Percentiles rank a stretch among this genome's conserved stretches.
These are phyloP conservation scores for Kradibia gibbosae DNA, from an alignment of 1,140 invertebrate species.

Conservation along the genomic window DNA sequence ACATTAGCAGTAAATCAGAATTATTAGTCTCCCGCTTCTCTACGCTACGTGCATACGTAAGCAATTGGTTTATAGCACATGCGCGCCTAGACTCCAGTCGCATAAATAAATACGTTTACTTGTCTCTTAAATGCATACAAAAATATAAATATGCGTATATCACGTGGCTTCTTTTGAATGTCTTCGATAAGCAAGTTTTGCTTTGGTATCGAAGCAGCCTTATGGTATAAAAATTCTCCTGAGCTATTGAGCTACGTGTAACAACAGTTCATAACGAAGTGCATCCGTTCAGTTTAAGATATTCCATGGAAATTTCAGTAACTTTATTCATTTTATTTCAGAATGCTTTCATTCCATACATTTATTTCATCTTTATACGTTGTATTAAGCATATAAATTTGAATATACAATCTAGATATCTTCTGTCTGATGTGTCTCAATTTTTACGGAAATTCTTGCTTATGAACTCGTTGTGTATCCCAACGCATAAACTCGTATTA, in stretches of 20 bases:
- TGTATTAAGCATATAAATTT: too few species aligned
- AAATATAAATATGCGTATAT: not conserved
- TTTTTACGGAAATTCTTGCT: too few species aligned
- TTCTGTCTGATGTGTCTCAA: too few species aligned
- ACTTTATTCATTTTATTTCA: too few species aligned
- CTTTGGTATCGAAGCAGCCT: not conserved
- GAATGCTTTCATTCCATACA: too few species aligned
- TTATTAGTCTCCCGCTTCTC: slow-evolving; percentile 54
- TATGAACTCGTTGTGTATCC: too few species aligned
- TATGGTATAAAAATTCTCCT: too few species aligned
- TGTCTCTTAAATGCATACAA: not conserved
- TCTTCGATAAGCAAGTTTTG: not conserved
- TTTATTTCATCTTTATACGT: too few species aligned
- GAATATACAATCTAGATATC: too few species aligned
- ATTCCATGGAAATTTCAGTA: too few species aligned
- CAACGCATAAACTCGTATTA: too few species aligned
- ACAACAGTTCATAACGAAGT: not conserved
- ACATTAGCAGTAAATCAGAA: slow-evolving; percentile 59
- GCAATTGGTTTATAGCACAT: slow-evolving; percentile 42
- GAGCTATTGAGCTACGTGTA: not conserved
- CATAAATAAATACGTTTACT: slow-evolving; percentile 27
- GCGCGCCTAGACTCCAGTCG: not conserved
- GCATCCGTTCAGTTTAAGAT: too few species aligned
- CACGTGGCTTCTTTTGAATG: not conserved
- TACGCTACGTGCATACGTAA: slow-evolving; percentile 12